A percentile compares a stretch with the other conserved stretches of the same genome.
phyloP scores from a whole-genome alignment of 2,113 vertebrate genomes.

The Ciconia stormi region DNA sequence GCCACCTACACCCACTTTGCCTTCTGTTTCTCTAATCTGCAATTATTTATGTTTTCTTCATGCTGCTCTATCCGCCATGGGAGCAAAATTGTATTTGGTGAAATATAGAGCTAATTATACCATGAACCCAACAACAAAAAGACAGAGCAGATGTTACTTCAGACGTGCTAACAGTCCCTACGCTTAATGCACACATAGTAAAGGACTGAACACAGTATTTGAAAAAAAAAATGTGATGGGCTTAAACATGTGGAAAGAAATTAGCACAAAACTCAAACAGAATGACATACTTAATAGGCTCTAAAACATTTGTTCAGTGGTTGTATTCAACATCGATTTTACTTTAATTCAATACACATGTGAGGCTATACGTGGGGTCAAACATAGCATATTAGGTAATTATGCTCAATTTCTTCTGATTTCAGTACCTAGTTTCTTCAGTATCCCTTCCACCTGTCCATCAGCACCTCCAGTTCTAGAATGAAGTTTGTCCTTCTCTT shows the following conservation, averaged over 20 bases:
- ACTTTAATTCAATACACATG: conserved; percentile 70
- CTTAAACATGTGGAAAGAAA: conserved; percentile 76
- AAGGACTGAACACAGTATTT: conserved; percentile 56
- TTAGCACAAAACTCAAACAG: conserved; percentile 70
- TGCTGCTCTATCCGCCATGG: conserved; percentile 79
- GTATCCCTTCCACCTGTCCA: background rate
- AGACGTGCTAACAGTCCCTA: conserved; percentile 78
- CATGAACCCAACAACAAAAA: conserved; percentile 83
- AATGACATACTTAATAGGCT: conserved; percentile 66
- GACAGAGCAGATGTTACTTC: conserved; percentile 85
- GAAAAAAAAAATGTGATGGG: conserved; percentile 70
- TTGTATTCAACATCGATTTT: conserved; percentile 64
- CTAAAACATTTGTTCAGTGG: conserved; percentile 67
- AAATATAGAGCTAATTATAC: conserved; percentile 87
- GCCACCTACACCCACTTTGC: conserved; percentile 80
- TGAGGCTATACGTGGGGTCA: conserved; percentile 29
- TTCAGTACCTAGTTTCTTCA: background rate
- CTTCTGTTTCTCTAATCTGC: conserved; percentile 87
- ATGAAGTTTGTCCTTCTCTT: background rate
- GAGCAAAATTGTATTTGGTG: conserved; percentile 84
- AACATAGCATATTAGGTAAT: conserved; percentile 31
- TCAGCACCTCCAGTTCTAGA: background rate
- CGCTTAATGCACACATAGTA: conserved; percentile 72
- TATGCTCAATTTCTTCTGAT: conserved; percentile 21
- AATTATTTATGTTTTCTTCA: conserved; percentile 87